Conservation (phyloP, 2,888 invertebrate species). For the Lochmaea capreae region DNA sequence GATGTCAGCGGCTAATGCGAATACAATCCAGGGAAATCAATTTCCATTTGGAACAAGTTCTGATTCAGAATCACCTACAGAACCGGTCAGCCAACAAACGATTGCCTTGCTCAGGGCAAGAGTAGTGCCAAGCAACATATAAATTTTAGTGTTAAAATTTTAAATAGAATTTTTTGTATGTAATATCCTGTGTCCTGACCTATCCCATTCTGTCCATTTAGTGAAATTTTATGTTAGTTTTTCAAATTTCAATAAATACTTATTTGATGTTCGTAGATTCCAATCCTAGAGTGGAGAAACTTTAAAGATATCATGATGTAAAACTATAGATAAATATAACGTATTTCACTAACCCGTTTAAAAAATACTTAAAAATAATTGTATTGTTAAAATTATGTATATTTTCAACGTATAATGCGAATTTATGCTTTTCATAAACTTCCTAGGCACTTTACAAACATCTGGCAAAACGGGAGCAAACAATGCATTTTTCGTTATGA, state of each 20-base stretch:
- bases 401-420: no score
- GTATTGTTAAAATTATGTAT: no score
- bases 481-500: no score
- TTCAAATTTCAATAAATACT: background rate
- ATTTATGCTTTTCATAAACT: no score
- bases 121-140: slow-evolving; percentile 63
- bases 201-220: slow-evolving; percentile 20
- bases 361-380: no score
- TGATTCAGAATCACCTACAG: slow-evolving; percentile 69
- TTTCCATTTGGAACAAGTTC: slow-evolving; percentile 64
- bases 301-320: background rate
- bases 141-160: slow-evolving; percentile 28
- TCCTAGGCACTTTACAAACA: no score
- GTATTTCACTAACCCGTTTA: no score
- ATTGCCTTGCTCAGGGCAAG: slow-evolving; percentile 63
- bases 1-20: slow-evolving; percentile 28
- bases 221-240: background rate
- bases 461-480: no score
- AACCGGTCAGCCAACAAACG: slow-evolving; percentile 66
- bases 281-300: background rate
- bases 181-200: slow-evolving; percentile 9
- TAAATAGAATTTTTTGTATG: slow-evolving; percentile 1
- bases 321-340: background rate
- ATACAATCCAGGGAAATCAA: slow-evolving; percentile 42
- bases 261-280: background rate